phyloP scores from a whole-genome alignment of 2,888 invertebrate genomes.

The Cryptophagus acutangulus region DNA sequence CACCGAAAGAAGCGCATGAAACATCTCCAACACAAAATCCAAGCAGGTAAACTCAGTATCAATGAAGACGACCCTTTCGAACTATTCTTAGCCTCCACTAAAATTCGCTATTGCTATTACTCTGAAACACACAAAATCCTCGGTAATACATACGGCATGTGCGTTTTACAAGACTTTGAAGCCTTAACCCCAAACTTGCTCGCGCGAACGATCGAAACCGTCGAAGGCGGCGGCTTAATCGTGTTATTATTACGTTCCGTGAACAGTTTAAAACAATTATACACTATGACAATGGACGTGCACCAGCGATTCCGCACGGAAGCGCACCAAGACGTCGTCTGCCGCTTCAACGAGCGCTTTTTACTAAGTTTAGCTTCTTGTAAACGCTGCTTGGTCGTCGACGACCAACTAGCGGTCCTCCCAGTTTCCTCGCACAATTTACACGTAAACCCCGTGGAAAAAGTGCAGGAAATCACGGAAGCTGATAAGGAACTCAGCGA shows the following conservation, averaged over 20 bases:
- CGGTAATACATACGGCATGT: slow-evolving; percentile 84
- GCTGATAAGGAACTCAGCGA: slow-evolving; percentile 62
- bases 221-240: slow-evolving; percentile 79
- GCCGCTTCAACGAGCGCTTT: slow-evolving; percentile 95
- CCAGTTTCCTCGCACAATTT: slow-evolving; percentile 88
- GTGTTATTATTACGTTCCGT: slow-evolving; percentile 82
- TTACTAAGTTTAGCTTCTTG: slow-evolving; percentile 86
- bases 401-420: slow-evolving; percentile 86
- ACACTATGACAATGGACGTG: slow-evolving; percentile 97
- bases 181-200: slow-evolving; percentile 94
- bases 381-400: slow-evolving; percentile 84
- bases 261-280: slow-evolving; percentile 86
- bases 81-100: slow-evolving; percentile 90
- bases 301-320: slow-evolving; percentile 94
- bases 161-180: slow-evolving; percentile 86
- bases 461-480: slow-evolving; percentile 47
- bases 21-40: slow-evolving; percentile 73
- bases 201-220: slow-evolving; percentile 95
- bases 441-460: slow-evolving; percentile 69
- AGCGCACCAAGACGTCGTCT: slow-evolving; percentile 85
- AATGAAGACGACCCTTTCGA: slow-evolving; percentile 97
- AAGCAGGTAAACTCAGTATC: slow-evolving; percentile 80
- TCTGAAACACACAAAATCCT: slow-evolving; percentile 96
- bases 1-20: slow-evolving; percentile 92
- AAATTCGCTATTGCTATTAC: slow-evolving; percentile 96